Evolutionary conservation across 1,140 invertebrate genomes (phyloP).

Genomic region (Platyscapa corneri): DNA sequence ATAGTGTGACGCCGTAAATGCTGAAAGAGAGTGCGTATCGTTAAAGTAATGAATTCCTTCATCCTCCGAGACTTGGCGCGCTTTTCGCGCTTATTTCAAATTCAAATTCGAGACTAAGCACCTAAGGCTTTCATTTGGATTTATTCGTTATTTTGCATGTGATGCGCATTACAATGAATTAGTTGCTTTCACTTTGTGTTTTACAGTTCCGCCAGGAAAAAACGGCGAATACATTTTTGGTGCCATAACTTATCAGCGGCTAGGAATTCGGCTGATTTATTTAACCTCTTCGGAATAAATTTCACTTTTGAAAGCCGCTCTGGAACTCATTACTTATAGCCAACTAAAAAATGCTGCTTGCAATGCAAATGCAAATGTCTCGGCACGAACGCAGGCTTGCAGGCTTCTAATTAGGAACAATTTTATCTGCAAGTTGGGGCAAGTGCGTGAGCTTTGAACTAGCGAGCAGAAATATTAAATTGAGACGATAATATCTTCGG

Average conservation of each 20-base stretch:
- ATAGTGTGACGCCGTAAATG: neutral
- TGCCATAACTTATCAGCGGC: neutral
- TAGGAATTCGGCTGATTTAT: neutral
- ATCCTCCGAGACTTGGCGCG: neutral
- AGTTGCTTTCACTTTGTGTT: conserved; percentile 9
- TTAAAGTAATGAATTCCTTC: conserved; percentile 37
- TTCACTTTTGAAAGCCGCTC: neutral
- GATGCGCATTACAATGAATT: conserved; percentile 20
- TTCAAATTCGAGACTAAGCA: conserved; percentile 28
- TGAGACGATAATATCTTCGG: too few species aligned
- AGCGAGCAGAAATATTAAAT: too few species aligned
- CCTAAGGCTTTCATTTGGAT: conserved; percentile 31
- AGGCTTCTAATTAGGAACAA: too few species aligned
- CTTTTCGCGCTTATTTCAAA: conserved; percentile 34
- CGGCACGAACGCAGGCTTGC: too few species aligned
- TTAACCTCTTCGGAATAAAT: neutral
- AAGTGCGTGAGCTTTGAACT: too few species aligned
- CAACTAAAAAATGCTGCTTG: too few species aligned
- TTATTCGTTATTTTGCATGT: conserved; percentile 29
- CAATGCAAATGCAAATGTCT: too few species aligned
- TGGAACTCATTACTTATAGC: neutral
- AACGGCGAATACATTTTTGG: neutral
- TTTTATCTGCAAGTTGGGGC: too few species aligned
- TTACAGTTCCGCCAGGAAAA: neutral
- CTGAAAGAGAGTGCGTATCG: conserved; percentile 14